These are phyloP conservation scores for Syngnathus acus DNA, from an alignment of 2,797 vertebrate genomes.

Conservation along the genomic window DNA sequence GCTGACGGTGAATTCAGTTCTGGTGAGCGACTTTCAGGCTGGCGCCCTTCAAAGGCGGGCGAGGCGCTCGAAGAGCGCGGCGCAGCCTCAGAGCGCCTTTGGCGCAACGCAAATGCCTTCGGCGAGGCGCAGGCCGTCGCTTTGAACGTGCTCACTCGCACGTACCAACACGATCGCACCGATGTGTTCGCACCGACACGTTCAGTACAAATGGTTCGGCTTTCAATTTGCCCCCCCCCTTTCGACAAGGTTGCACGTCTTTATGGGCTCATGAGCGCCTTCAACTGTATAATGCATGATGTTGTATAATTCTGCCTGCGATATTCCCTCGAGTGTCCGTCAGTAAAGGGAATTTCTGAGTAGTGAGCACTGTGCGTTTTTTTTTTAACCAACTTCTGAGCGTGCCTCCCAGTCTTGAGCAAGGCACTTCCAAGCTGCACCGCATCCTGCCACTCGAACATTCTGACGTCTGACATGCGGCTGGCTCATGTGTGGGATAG, in stretches of 20 bases:
- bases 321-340: slow-evolving; percentile 38
- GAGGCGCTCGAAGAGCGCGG: slow-evolving; percentile 69
- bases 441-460: not conserved
- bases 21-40: slow-evolving; percentile 53
- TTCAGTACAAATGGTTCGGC: slow-evolving; percentile 37
- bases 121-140: slow-evolving; percentile 64
- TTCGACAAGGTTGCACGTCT: slow-evolving; percentile 27
- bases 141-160: slow-evolving; percentile 56
- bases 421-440: not conserved
- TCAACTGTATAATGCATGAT: slow-evolving; percentile 40
- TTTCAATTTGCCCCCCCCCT: slow-evolving; percentile 55
- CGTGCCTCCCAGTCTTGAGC: slow-evolving; percentile 33
- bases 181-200: slow-evolving; percentile 35
- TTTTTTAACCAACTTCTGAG: slow-evolving; percentile 52
- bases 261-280: slow-evolving; percentile 27
- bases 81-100: slow-evolving; percentile 68
- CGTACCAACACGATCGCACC: slow-evolving; percentile 31
- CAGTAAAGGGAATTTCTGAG: slow-evolving; percentile 52
- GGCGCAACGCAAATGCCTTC: slow-evolving; percentile 63
- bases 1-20: slow-evolving; percentile 69
- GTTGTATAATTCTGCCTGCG: slow-evolving; percentile 38
- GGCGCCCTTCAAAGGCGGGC: slow-evolving; percentile 64
- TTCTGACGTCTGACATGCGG: no score
- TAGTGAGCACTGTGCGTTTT: slow-evolving; percentile 52
- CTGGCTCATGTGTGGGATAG: no score